Percentiles rank a stretch among this genome's conserved stretches.
These are phyloP conservation scores for Lateolabrax maculatus DNA, from an alignment of 2,797 vertebrate species.

Conservation along the genomic window DNA sequence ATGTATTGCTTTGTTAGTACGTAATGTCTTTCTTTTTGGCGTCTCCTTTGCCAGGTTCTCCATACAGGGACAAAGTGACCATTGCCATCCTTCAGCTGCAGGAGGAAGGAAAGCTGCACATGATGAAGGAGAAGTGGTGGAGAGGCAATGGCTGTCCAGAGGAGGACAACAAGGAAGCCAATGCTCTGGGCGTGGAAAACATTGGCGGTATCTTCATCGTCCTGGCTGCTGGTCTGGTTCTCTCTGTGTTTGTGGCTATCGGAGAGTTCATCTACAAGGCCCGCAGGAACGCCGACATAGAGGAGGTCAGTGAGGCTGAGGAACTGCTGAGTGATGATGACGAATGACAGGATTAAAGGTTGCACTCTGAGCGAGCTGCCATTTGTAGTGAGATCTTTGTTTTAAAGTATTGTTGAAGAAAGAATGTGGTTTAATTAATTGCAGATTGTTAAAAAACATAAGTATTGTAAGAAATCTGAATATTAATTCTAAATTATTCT, in stretches of 20 bases:
- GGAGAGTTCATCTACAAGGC: slow-evolving; percentile 98
- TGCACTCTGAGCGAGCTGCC: neutral
- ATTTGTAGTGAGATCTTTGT: slow-evolving; percentile 3
- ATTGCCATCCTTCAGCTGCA: slow-evolving; percentile 98
- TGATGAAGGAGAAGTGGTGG: slow-evolving; percentile 99
- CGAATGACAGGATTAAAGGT: neutral
- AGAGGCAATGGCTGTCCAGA: slow-evolving; percentile 96
- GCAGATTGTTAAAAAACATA: neutral
- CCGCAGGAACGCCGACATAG: slow-evolving; percentile 92
- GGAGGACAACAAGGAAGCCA: slow-evolving; percentile 97
- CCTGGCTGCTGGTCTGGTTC: slow-evolving; percentile 95
- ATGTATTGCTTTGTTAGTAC: neutral
- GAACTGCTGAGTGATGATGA: slow-evolving; percentile 9
- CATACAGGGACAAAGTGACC: slow-evolving; percentile 97
- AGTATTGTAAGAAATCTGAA: neutral
- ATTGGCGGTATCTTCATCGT: slow-evolving; percentile 99
- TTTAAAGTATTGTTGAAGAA: neutral
- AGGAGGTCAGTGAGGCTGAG: slow-evolving; percentile 90
- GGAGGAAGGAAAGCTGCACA: slow-evolving; percentile 97
- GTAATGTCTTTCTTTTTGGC: neutral
- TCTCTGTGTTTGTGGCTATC: slow-evolving; percentile 97
- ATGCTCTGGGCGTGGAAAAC: slow-evolving; percentile 95
- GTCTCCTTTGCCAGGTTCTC: slow-evolving; percentile 87
- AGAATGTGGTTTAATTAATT: neutral
- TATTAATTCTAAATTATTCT: slow-evolving; percentile 14